These are phyloP conservation scores for Tragulus kanchil DNA, from an alignment of 2,113 vertebrate genomes.

Conservation along the genomic window DNA sequence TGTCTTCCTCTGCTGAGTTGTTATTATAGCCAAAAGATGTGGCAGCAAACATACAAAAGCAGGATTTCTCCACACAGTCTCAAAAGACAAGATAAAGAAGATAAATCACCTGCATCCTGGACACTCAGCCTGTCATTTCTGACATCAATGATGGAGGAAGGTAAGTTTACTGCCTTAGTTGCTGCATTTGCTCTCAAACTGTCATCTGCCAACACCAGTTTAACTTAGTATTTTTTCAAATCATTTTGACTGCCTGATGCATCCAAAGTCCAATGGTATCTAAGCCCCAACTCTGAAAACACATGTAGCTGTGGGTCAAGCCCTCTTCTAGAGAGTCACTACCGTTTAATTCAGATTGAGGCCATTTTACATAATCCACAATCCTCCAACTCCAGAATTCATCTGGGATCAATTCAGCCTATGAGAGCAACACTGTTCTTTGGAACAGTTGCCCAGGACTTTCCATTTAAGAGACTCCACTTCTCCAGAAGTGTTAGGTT, in stretches of 20 bases:
- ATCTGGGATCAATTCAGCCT: constrained; percentile 42
- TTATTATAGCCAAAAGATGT: constrained; percentile 43
- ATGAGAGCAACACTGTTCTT: neutral
- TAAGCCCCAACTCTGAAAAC: constrained; percentile 9
- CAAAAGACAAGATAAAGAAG: constrained; percentile 27
- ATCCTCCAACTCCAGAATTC: constrained; percentile 54
- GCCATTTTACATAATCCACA: constrained; percentile 11
- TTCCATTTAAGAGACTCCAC: neutral
- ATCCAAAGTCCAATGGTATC: constrained; percentile 26
- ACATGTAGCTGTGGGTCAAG: constrained; percentile 4
- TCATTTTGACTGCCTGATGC: neutral
- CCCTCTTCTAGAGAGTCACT: neutral
- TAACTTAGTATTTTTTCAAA: neutral
- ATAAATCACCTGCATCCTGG: neutral
- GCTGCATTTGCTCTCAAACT: neutral
- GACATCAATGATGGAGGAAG: neutral
- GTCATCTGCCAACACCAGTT: neutral
- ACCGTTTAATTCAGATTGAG: neutral
- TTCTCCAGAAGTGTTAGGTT: constrained; percentile 5
- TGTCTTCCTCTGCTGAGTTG: constrained; percentile 38
- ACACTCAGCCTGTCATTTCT: neutral
- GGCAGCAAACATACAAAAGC: neutral
- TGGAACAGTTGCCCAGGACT: neutral
- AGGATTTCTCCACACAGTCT: constrained; percentile 11
- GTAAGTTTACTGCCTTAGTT: neutral